Percentiles rank a stretch among this genome's conserved stretches.
These are phyloP conservation scores for Gallirallus australis DNA, from an alignment of 2,797 vertebrate species.

Conservation along the genomic window DNA sequence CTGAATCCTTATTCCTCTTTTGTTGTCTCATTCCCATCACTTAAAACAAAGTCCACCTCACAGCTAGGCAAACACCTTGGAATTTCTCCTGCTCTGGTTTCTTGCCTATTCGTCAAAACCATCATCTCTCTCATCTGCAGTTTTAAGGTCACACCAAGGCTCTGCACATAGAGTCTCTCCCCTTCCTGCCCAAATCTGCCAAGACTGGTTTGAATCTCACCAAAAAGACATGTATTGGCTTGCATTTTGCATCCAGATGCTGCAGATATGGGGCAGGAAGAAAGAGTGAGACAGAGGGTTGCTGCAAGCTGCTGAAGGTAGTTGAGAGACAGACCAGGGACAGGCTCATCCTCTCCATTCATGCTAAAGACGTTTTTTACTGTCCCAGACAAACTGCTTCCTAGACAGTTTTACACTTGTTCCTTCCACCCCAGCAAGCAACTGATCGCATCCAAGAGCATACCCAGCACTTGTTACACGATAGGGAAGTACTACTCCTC, in stretches of 20 bases:
- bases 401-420: neutral
- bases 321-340: neutral
- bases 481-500: neutral
- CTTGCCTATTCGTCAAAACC: neutral
- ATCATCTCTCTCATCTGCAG: neutral
- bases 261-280: neutral
- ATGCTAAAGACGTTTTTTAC: neutral
- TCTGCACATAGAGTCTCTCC: neutral
- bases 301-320: neutral
- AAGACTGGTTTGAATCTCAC: neutral
- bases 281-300: neutral
- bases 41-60: neutral
- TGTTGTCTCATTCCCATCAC: neutral
- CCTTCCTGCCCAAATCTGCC: neutral
- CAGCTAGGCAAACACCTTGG: neutral
- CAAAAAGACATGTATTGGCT: fast-evolving
- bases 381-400: neutral
- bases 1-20: neutral
- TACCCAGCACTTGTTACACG: neutral
- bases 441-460: neutral
- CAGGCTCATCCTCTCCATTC: neutral
- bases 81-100: neutral
- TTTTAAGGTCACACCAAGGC: neutral
- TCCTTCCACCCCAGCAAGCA: neutral
- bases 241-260: neutral